phyloP scores from a whole-genome alignment of 2,888 invertebrate genomes.

The Polymixis flavicincta region DNA sequence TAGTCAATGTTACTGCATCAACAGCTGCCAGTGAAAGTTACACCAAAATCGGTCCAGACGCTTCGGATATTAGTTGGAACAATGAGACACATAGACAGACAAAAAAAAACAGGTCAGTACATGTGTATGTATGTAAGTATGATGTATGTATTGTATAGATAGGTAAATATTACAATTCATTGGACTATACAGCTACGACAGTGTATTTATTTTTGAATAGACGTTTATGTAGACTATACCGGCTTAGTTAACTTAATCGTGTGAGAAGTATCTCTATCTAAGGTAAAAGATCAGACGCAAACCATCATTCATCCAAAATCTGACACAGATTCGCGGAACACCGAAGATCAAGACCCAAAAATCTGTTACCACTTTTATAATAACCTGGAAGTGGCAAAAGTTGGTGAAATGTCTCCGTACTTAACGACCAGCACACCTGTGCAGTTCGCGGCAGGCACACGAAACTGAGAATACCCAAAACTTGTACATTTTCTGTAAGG shows the following conservation, averaged over 20 bases:
- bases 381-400: constrained; percentile 38
- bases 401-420: constrained; percentile 45
- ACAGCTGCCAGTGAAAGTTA: no score
- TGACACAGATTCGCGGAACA: not conserved
- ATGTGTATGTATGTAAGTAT: no score
- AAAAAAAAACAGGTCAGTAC: no score
- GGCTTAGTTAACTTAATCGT: not conserved
- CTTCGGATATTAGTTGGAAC: no score
- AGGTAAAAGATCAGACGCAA: not conserved
- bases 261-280: not conserved
- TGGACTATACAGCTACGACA: no score
- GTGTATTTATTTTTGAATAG: no score
- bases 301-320: not conserved
- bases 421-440: constrained; percentile 59
- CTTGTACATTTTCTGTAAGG: constrained; percentile 42
- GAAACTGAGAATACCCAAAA: constrained; percentile 46
- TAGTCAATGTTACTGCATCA: no score
- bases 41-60: no score
- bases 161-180: no score
- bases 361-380: constrained; percentile 42
- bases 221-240: no score
- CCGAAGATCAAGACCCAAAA: constrained; percentile 15
- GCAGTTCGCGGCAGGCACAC: constrained; percentile 37
- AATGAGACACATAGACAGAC: no score
- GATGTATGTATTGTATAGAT: no score